Evolutionary conservation across 2,888 invertebrate genomes (phyloP), one percentile per base, ranked within the genome.

Genomic region (Crioceris asparagi): DNA sequence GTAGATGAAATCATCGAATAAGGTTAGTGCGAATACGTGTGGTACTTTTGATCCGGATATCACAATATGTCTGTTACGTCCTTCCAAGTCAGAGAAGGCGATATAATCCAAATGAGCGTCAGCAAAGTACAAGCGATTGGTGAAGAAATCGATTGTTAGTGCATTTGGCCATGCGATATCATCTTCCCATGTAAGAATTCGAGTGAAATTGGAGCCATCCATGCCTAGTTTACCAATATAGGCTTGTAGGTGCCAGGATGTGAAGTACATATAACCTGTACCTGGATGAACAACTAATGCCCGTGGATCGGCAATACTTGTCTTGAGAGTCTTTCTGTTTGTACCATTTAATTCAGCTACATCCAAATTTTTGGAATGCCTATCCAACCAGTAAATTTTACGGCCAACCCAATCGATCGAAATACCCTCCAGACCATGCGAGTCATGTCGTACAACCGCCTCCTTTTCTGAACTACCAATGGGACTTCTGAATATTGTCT

Each of bases 111-210:
- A 72, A 66, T 96, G 96, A 49, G 97, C 97, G 62, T 98, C 98
- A 0, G 96, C 97, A 85, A 90, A 98, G 67, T 90, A 97, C 29
- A 98, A 77, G 52, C 86, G 75, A 52, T 96, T 90, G 0, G 94
- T 90, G 60, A 94, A 90, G 62, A 91, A 96, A 58, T 98, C 97
- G 40, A 98, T 82, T 0, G 97, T 90, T 11, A 98, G 63, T 1
- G 96, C 97, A 62, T 98, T 98, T 0, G 97, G 97, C 98, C 98
- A 98, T 1, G 94, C 94, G 33, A 97, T 83, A 54, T 92, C 92
- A 49, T 93, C 79, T 55, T 91, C 87, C 79, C 90, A 88, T 15
- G 83, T 87, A 11, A 96, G 68, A 46, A 97, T 87, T 36, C 83
- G 73, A 0, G 84, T 83, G 54, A 87, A 84, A 56, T 90, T 87